Conservation (phyloP, 2,113 vertebrate species). For the Madoqua kirkii region DNA sequence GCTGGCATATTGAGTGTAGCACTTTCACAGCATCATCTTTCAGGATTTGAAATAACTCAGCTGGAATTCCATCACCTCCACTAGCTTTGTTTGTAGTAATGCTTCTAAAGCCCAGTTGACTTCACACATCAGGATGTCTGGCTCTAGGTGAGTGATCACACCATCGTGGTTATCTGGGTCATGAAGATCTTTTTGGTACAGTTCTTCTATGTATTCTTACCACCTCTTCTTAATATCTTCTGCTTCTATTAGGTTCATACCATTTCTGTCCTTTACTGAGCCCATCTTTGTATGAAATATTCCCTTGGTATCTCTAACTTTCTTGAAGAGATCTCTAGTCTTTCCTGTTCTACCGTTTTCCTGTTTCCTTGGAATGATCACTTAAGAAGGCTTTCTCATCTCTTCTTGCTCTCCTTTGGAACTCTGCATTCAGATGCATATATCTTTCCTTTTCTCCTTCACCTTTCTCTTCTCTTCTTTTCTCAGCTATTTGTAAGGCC, state of each 20-base stretch:
- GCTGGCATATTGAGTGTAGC: background rate
- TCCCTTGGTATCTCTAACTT: background rate
- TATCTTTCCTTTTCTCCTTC: background rate
- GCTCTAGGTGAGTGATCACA: background rate
- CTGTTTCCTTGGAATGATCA: background rate
- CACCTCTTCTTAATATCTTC: background rate
- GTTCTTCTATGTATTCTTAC: background rate
- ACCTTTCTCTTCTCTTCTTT: background rate
- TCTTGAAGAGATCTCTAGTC: background rate
- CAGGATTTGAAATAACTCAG: background rate
- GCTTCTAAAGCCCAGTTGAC: background rate
- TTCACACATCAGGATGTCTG: background rate
- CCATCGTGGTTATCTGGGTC: background rate
- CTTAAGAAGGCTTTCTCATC: background rate
- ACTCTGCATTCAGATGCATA: background rate
- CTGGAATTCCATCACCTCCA: background rate
- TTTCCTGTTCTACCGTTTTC: background rate
- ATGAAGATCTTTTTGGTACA: background rate
- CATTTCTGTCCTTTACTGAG: background rate
- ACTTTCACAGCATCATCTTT: background rate
- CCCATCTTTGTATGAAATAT: background rate
- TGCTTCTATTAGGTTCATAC: background rate
- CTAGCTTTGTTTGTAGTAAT: background rate
- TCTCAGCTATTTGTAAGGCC: background rate
- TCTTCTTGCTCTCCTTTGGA: background rate